Evolutionary conservation across 2,113 vertebrate genomes (phyloP).

Genomic region (Acinonyx jubatus): DNA sequence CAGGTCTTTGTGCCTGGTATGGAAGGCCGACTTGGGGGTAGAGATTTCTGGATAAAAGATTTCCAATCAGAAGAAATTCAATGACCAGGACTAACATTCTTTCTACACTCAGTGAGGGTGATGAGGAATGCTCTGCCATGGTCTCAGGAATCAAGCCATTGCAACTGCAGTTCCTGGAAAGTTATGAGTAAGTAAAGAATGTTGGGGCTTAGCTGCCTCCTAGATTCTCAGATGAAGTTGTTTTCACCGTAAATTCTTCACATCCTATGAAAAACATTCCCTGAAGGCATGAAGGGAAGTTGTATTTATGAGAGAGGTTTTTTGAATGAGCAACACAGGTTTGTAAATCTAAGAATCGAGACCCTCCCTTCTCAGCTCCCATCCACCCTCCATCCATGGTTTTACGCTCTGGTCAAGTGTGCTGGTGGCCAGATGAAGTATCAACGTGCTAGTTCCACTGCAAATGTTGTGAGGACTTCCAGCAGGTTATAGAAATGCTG

Average conservation of each 20-base stretch:
- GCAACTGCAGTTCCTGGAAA: not conserved
- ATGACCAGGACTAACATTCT: not conserved
- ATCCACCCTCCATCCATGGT: too few species aligned
- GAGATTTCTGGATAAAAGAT: not conserved
- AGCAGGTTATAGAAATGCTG: not conserved
- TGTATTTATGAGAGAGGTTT: not conserved
- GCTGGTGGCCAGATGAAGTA: not conserved
- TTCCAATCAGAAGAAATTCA: not conserved
- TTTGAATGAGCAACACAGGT: not conserved
- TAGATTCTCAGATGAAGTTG: not conserved
- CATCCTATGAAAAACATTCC: not conserved
- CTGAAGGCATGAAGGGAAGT: not conserved
- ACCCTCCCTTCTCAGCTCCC: not conserved
- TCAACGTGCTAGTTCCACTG: not conserved
- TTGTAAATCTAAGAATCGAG: not conserved
- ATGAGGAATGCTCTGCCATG: rapidly evolving
- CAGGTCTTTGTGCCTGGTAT: not conserved
- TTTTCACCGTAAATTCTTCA: conserved; percentile 28
- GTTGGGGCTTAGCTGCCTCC: not conserved
- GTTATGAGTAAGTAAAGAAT: not conserved
- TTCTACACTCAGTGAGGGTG: rapidly evolving
- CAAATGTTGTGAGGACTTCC: not conserved
- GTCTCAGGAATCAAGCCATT: not conserved
- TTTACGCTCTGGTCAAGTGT: not conserved
- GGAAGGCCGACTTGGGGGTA: not conserved